Evolutionary conservation across 1,140 invertebrate species (phyloP), one percentile per base, ranked within the genome.

Genomic region (Nixonia krombeini): DNA sequence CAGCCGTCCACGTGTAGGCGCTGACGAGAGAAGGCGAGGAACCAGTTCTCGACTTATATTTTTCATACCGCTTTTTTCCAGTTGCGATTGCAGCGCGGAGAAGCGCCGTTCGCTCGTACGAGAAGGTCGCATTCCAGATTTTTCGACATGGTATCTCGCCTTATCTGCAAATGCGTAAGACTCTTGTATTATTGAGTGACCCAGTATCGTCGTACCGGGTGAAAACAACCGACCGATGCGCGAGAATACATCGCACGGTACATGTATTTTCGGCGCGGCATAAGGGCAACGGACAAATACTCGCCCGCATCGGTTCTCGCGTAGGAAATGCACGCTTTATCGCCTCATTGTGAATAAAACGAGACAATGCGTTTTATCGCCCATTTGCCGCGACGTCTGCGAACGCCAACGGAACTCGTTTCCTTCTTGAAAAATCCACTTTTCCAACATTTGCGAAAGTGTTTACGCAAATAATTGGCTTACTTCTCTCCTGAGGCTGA

Each of bases 1-100:
- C 56, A 52, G 13, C 16, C 40, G 52, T 61, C 46, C 64, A 61
- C 56, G 57, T 67, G 64, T 67, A 67, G 64, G 64, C 52, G 57
- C 64, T 56, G 40, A 31, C 8, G 9, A 61, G 9, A 61, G 57
- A 67, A 67, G 64, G 56, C 56, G 64, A 58, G 44, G 45, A 66
- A 66, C 63, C 63, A 53, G 55, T 66, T 66, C 50, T 55, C 23
- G 29, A n/a, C 40, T 53, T 40, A 50, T 28, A 66, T 66, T 59
- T 67, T 61, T 67, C 45, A 44, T 42, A 46, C 53, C 44, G 57
- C 53, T 53, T 59, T 51, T 66, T 59, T 41, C 41, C 37, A 44
- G 49, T 65, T 41, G 49, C 52, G 51, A 47, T 51, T 46, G 45
- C 35, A 56, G 51, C 28, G 26, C 28, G 44, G 51, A 35, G 51